These are phyloP conservation scores for Aurelia aurita complex sp. Pacific DNA, from an alignment of 30 jellyfish, hydroid and myxozoan genomes.

Conservation along the genomic window DNA sequence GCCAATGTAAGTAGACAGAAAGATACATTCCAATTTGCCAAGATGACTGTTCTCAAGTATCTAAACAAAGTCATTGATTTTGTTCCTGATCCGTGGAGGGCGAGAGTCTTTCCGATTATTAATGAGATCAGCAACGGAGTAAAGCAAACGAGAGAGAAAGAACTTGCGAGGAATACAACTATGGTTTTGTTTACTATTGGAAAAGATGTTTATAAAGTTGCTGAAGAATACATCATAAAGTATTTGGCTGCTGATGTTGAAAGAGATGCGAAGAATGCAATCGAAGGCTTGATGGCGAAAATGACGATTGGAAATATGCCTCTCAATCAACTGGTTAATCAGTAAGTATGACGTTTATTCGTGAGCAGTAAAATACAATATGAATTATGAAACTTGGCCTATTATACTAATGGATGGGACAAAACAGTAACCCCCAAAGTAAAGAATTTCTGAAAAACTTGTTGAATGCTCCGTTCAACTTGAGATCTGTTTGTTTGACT, in stretches of 20 bases:
- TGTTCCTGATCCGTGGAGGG: conserved; percentile 47
- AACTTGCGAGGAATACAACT: conserved; percentile 51
- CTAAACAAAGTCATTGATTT: background rate
- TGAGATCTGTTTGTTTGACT: no score
- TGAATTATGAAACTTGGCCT: no score
- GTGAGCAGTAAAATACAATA: no score
- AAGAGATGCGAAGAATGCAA: conserved; percentile 11
- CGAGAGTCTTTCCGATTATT: conserved; percentile 22
- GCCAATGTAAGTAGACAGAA: background rate
- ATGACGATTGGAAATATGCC: conserved; percentile 12
- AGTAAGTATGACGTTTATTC: no score
- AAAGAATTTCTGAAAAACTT: no score
- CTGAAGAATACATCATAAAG: conserved; percentile 8
- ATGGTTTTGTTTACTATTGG: conserved; percentile 43
- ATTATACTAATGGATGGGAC: no score
- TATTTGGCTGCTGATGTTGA: conserved; percentile 33
- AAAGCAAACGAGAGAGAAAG: conserved; percentile 1
- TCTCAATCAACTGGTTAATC: background rate
- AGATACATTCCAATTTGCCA: background rate
- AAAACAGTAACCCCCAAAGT: no score
- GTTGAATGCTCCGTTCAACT: no score
- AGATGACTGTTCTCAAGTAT: background rate
- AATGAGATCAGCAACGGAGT: conserved; percentile 8
- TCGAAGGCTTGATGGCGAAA: conserved; percentile 19
- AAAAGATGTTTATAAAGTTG: conserved; percentile 22